Percentiles rank a stretch among this genome's conserved stretches.
phyloP scores from a whole-genome alignment of 2,113 vertebrate species.

The Seriola rivoliana region DNA sequence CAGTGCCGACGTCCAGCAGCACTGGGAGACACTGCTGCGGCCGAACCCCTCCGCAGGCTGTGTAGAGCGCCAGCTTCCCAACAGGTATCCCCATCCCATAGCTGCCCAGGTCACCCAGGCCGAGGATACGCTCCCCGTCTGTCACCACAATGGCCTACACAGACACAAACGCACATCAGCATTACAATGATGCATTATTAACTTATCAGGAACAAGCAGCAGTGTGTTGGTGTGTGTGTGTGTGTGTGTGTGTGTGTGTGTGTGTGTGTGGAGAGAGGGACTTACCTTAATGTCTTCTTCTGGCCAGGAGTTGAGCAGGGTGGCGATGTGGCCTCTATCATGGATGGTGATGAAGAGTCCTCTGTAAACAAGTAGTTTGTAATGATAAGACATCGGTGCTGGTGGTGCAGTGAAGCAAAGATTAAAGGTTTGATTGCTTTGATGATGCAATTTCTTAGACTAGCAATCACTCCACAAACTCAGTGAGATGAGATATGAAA shows the following conservation, averaged over 20 bases:
- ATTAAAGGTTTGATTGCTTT: background rate
- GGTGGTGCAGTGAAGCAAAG: background rate
- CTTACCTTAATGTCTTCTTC: slow-evolving; percentile 95
- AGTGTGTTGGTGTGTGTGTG: background rate
- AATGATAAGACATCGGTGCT: background rate
- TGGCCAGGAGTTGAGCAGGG: slow-evolving; percentile 97
- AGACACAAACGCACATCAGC: slow-evolving; percentile 14
- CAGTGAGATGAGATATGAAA: background rate
- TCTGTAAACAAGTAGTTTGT: slow-evolving; percentile 72
- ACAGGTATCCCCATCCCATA: slow-evolving; percentile 98
- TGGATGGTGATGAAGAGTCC: slow-evolving; percentile 99
- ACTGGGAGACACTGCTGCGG: slow-evolving; percentile 96
- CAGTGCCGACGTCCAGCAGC: slow-evolving; percentile 96
- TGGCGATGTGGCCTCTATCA: slow-evolving; percentile 95
- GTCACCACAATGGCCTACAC: slow-evolving; percentile 96
- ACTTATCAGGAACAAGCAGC: background rate
- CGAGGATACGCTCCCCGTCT: slow-evolving; percentile 96
- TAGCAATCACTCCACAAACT: background rate
- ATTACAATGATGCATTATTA: background rate
- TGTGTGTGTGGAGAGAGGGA: background rate
- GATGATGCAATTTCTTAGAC: background rate
- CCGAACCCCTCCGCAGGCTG: slow-evolving; percentile 93
- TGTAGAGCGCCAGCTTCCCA: slow-evolving; percentile 97
- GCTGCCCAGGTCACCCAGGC: slow-evolving; percentile 94
- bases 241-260: background rate